These are phyloP conservation scores for Meles meles DNA, from an alignment of 2,113 vertebrate genomes.

Conservation along the genomic window DNA sequence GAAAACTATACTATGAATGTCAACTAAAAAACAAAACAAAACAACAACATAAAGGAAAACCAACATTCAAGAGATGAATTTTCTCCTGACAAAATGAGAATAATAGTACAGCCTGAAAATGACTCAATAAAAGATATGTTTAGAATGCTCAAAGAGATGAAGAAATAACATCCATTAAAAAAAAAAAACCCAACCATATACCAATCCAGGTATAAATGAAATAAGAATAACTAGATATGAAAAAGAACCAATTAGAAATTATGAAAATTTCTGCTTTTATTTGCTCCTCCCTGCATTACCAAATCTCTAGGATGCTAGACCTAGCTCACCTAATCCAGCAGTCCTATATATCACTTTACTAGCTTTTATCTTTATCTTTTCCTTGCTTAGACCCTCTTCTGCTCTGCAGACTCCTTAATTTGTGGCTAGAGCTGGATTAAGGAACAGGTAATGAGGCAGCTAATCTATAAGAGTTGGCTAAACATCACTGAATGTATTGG, in stretches of 20 bases:
- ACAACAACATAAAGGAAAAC: neutral
- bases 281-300: neutral
- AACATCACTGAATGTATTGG: neutral
- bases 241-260: conserved; percentile 23
- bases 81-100: neutral
- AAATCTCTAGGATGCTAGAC: neutral
- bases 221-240: neutral
- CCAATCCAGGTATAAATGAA: neutral
- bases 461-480: neutral
- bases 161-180: neutral
- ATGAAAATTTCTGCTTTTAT: neutral
- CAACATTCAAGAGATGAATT: neutral
- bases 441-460: neutral
- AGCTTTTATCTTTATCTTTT: neutral
- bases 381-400: neutral
- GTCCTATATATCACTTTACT: neutral
- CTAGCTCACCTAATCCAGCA: neutral
- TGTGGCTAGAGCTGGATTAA: neutral
- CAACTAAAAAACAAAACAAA: neutral
- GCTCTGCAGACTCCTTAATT: neutral
- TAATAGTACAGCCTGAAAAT: conserved; percentile 7
- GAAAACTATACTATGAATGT: neutral
- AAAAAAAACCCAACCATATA: neutral
- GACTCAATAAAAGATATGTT: neutral
- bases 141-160: neutral